Evolutionary conservation across 2,797 vertebrate species (phyloP).

Genomic region (Chelon labrosus): DNA sequence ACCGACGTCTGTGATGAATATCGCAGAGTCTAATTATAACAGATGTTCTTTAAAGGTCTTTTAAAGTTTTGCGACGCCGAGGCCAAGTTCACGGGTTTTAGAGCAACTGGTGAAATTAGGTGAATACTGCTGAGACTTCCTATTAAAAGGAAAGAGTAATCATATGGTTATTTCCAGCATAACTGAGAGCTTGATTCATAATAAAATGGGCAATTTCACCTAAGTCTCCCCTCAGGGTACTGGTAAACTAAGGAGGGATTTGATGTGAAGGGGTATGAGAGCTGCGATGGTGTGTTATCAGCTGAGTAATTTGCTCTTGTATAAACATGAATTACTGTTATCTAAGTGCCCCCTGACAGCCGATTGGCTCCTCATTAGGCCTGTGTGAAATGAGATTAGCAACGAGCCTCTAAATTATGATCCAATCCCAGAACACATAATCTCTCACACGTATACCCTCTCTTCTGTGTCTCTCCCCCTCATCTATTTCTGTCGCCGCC

Average conservation of each 20-base stretch:
- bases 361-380: conserved; percentile 82
- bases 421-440: conserved; percentile 82
- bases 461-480: conserved; percentile 16
- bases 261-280: conserved; percentile 70
- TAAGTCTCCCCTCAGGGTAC: conserved; percentile 76
- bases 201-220: conserved; percentile 83
- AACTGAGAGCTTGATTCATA: conserved; percentile 76
- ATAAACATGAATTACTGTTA: conserved; percentile 83
- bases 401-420: conserved; percentile 81
- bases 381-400: conserved; percentile 84
- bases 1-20: too few species aligned
- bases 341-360: conserved; percentile 80
- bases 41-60: too few species aligned
- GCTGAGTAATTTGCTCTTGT: conserved; percentile 83
- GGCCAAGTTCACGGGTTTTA: conserved; percentile 14
- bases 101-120: conserved; percentile 43
- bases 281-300: conserved; percentile 78
- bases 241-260: conserved; percentile 78
- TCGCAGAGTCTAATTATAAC: too few species aligned
- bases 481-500: conserved; percentile 44
- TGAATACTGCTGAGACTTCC: conserved; percentile 41
- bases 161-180: conserved; percentile 71
- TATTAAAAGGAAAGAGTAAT: conserved; percentile 71
- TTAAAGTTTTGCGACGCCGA: background rate
- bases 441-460: conserved; percentile 63